These are phyloP conservation scores for Margarornis squamiger DNA, from an alignment of 2,797 vertebrate species.

Conservation along the genomic window DNA sequence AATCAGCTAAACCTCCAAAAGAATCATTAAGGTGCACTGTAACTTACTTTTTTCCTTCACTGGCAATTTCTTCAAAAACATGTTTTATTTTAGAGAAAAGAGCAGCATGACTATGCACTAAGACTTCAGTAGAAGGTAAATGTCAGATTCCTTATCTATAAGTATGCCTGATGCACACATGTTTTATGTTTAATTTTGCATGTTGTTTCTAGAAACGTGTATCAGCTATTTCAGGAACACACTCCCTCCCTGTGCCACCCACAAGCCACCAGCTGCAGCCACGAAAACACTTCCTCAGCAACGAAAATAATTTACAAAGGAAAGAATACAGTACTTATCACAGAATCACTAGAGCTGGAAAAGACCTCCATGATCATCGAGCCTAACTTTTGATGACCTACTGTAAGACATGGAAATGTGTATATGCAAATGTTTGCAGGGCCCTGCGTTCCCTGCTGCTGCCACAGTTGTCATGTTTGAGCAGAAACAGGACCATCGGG, in stretches of 20 bases:
- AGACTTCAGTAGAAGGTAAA: neutral
- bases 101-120: neutral
- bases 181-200: neutral
- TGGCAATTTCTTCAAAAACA: neutral
- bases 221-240: neutral
- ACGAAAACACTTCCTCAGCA: neutral
- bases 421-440: rapidly evolving
- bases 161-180: neutral
- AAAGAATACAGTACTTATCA: neutral
- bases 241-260: neutral
- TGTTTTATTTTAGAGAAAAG: neutral
- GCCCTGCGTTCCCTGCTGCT: neutral
- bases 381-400: neutral
- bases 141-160: neutral
- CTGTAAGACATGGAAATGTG: rapidly evolving
- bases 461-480: neutral
- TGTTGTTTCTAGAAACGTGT: neutral
- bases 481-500: too few relatives aligned
- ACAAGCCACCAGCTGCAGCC: neutral
- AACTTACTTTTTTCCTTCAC: neutral
- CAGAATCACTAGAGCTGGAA: neutral
- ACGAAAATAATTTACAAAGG: neutral
- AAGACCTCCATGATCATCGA: neutral
- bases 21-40: neutral
- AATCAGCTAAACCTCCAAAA: neutral